Percentiles rank a stretch among this genome's conserved stretches.
Evolutionary conservation across 2,797 vertebrate genomes (phyloP).

Genomic region (Myotis myotis): DNA sequence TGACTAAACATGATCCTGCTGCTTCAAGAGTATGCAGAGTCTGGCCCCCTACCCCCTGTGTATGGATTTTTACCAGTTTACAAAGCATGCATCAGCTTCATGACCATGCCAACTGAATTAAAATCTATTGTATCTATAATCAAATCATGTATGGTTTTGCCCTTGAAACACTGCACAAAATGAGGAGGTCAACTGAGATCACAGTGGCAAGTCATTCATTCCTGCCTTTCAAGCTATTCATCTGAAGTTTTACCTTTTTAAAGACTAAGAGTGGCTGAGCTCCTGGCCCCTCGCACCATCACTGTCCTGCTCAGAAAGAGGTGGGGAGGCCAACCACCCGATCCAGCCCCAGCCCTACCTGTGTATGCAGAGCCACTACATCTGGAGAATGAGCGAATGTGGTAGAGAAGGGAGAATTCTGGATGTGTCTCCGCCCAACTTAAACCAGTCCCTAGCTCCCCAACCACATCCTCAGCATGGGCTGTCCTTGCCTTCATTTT

Average conservation of each 20-base stretch:
- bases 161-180: background rate
- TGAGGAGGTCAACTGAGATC: background rate
- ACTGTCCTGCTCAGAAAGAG: background rate
- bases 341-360: background rate
- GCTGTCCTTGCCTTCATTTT: no score
- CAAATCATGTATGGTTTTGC: background rate
- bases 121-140: background rate
- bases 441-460: no score
- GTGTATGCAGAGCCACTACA: background rate
- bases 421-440: background rate
- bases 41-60: background rate
- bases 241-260: background rate
- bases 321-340: background rate
- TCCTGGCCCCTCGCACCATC: fast-evolving
- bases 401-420: background rate
- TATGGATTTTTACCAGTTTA: background rate
- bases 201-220: background rate
- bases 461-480: no score
- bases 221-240: background rate
- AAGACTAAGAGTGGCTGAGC: background rate
- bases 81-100: background rate
- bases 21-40: background rate
- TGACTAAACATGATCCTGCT: background rate
- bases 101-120: background rate
- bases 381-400: no score